Evolutionary conservation across 92 coral and sea anemone species (phyloP).

Genomic region (Palythoa heliodiscus): DNA sequence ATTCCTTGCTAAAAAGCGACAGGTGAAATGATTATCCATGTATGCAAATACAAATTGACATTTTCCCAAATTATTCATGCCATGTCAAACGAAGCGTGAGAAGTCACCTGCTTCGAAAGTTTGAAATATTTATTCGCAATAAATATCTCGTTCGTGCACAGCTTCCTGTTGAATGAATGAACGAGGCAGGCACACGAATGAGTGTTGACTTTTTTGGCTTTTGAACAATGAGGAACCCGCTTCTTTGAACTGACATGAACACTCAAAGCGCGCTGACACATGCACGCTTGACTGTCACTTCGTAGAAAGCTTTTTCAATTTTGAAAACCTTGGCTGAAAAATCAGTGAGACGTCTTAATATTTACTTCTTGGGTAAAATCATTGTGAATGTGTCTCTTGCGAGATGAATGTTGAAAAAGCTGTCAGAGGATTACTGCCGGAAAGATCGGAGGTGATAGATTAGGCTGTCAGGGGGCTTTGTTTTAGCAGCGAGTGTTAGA

Average conservation of each 20-base stretch:
- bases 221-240: conserved; percentile 19
- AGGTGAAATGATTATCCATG: conserved; percentile 77
- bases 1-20: conserved; percentile 58
- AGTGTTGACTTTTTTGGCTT: conserved; percentile 12
- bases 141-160: conserved; percentile 56
- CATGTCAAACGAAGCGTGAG: conserved; percentile 78
- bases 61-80: conserved; percentile 75
- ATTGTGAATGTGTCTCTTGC: background rate
- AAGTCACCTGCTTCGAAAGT: conserved; percentile 73
- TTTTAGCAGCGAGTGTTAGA: conserved; percentile 4
- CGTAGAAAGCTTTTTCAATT: background rate
- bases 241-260: background rate
- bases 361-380: conserved; percentile 15
- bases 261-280: background rate
- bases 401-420: conserved; percentile 24
- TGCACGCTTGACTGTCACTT: background rate
- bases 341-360: background rate
- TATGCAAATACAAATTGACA: conserved; percentile 63
- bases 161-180: conserved; percentile 17
- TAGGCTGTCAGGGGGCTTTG: conserved; percentile 18
- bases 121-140: conserved; percentile 80
- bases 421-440: conserved; percentile 8
- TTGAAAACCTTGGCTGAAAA: background rate
- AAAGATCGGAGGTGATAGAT: conserved; percentile 2
- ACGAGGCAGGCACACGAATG: conserved; percentile 12